Evolutionary conservation across 2,113 vertebrate genomes (phyloP).

Genomic region (Martes martes): DNA sequence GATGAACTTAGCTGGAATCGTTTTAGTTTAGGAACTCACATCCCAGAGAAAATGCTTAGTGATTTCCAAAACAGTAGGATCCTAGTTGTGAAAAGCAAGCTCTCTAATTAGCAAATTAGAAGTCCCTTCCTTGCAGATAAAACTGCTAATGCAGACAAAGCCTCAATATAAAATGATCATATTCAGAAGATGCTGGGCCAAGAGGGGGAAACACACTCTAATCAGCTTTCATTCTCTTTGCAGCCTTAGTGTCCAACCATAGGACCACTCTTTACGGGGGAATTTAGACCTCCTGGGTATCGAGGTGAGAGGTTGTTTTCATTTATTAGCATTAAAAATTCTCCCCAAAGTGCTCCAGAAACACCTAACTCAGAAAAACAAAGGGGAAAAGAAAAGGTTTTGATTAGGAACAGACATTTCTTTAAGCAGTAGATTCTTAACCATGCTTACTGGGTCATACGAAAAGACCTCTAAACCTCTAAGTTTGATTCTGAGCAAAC

Average conservation of each 20-base stretch:
- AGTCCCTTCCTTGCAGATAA: conserved; percentile 77
- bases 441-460: not conserved
- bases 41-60: conserved; percentile 54
- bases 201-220: not conserved
- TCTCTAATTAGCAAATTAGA: conserved; percentile 72
- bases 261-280: not conserved
- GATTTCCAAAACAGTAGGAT: conserved; percentile 70
- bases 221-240: conserved; percentile 41
- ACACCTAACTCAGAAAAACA: not conserved
- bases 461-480: not conserved
- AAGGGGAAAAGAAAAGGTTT: not conserved
- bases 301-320: not conserved
- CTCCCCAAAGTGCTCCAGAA: not conserved
- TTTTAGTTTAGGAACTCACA: not conserved
- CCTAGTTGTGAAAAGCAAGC: conserved; percentile 62
- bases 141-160: conserved; percentile 77
- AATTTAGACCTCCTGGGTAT: not conserved
- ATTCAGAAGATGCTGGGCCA: conserved; percentile 69
- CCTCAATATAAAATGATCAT: conserved; percentile 73
- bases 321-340: not conserved
- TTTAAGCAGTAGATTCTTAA: not conserved
- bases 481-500: not conserved
- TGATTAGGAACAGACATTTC: not conserved
- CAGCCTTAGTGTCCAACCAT: not conserved
- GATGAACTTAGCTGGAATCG: not conserved